Evolutionary conservation across 1,140 invertebrate genomes (phyloP).

Genomic region (Pogonus chalceus): DNA sequence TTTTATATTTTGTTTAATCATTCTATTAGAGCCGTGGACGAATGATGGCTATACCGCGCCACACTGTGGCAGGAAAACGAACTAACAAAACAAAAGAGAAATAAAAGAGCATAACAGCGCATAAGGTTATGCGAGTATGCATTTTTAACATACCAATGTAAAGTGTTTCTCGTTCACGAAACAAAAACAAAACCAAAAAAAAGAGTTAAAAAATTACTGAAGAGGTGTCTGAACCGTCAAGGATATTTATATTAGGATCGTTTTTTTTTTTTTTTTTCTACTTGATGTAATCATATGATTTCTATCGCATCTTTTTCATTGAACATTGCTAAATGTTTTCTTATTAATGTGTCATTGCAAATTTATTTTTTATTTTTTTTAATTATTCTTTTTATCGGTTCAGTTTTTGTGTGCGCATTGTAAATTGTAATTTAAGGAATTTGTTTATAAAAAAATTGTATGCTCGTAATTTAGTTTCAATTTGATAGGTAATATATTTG

Average conservation of each 20-base stretch:
- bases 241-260: conserved; percentile 4
- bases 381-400: no score
- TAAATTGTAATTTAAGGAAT: no score
- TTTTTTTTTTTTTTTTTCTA: neutral
- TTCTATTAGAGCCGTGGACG: conserved; percentile 34
- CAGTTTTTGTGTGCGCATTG: no score
- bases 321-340: neutral
- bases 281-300: neutral
- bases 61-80: conserved; percentile 1
- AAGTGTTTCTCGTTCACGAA: conserved; percentile 23
- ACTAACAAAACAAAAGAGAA: conserved; percentile 10
- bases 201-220: neutral
- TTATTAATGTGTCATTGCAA: neutral
- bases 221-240: conserved; percentile 4
- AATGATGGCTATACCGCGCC: conserved; percentile 23
- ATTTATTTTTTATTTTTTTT: no score
- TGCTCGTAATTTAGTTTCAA: no score
- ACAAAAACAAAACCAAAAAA: conserved; percentile 11
- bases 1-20: conserved; percentile 36
- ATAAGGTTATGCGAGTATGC: conserved; percentile 19
- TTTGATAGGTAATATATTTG: no score
- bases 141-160: conserved; percentile 25
- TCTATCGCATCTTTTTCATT: no score
- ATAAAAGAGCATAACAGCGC: conserved; percentile 11
- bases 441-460: no score